A percentile compares a stretch with the other conserved stretches of the same genome.
phyloP scores from a whole-genome alignment of 2,113 vertebrate genomes.

The Thermophis baileyi region DNA sequence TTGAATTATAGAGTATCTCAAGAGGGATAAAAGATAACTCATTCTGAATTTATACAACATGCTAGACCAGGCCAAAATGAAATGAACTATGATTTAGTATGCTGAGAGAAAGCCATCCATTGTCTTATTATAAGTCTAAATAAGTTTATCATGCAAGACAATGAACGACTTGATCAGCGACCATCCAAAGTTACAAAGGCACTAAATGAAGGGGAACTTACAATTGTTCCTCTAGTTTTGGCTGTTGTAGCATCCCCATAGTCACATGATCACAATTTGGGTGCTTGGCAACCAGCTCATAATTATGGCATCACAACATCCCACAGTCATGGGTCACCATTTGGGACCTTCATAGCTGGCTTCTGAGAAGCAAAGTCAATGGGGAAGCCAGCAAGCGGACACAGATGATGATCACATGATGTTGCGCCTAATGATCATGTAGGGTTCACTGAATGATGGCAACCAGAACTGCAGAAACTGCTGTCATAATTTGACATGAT shows the following conservation, averaged over 20 bases:
- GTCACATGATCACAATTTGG: too few species aligned
- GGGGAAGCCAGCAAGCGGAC: too few species aligned
- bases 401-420: too few species aligned
- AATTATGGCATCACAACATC: too few species aligned
- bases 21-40: background rate
- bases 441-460: too few species aligned
- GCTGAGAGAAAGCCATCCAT: background rate
- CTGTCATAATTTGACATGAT: too few species aligned
- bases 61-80: background rate
- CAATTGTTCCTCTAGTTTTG: background rate
- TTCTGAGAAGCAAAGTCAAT: too few species aligned
- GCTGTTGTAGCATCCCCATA: background rate
- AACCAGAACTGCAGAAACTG: too few species aligned
- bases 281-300: too few species aligned
- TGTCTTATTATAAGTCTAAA: background rate
- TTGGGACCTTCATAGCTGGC: too few species aligned
- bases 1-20: background rate
- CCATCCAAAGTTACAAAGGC: background rate
- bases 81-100: background rate
- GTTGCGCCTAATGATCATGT: too few species aligned
- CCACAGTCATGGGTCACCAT: too few species aligned
- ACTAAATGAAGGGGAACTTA: background rate
- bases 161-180: background rate
- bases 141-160: background rate
- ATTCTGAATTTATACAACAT: background rate